phyloP scores from a whole-genome alignment of 2,113 vertebrate genomes.

The Gambusia holbrooki region DNA sequence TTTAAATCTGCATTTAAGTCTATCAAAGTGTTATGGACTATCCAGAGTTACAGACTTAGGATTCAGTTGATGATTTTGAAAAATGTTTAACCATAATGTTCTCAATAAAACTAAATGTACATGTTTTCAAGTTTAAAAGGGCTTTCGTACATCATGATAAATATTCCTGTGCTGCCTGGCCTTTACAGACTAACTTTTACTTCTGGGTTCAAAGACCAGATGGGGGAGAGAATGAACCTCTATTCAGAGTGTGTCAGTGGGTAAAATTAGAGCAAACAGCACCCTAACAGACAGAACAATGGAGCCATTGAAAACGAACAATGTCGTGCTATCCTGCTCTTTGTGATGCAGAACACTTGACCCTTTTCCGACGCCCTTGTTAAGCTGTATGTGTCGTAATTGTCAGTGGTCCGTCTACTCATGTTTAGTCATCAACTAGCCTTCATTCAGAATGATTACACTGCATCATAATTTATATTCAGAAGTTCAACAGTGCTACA shows the following conservation, averaged over 20 bases:
- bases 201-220: slow-evolving; percentile 6
- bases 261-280: slow-evolving; percentile 12
- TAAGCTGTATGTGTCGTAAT: not conserved
- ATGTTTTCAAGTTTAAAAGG: not conserved
- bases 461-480: slow-evolving; percentile 1
- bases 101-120: not conserved
- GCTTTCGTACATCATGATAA: not conserved
- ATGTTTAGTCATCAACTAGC: slow-evolving; percentile 1
- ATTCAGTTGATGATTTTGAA: not conserved
- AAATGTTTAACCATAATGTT: not conserved
- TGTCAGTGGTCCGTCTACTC: slow-evolving; percentile 3
- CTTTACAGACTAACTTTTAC: not conserved
- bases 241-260: slow-evolving; percentile 21
- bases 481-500: not conserved
- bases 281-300: slow-evolving; percentile 22
- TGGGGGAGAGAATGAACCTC: slow-evolving; percentile 13
- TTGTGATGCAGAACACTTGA: slow-evolving; percentile 4
- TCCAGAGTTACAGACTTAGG: too few relatives aligned
- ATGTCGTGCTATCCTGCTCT: slow-evolving; percentile 3
- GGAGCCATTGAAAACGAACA: slow-evolving; percentile 10
- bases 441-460: not conserved
- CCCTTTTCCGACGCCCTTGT: not conserved
- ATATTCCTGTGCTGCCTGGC: not conserved
- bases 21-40: too few relatives aligned
- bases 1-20: not conserved